Base-by-base conservation (phyloP, 1,140 invertebrate genomes). In the Cydia strobilella region DNA sequence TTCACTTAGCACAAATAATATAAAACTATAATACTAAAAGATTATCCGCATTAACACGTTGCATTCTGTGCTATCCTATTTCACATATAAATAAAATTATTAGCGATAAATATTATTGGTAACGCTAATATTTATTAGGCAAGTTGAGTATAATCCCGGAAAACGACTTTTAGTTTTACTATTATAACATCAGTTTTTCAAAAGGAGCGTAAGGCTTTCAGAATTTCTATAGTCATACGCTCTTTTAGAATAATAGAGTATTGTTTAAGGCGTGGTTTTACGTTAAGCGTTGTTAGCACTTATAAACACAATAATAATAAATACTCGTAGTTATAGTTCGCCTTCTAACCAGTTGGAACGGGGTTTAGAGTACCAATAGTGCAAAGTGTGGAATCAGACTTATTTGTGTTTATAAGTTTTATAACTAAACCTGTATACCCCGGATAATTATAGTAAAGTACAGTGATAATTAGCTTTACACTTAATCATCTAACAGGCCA, bases 231-330 rank as follows among this genome's bases (percentile, higher is more conserved):
- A 51, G 4, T 18, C 48, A 51, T 51, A 51, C 15, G 48, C 48
- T 51, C 48, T 51, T 51, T 51, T 51, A 51, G 48, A 51, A 51
- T 3, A 13, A 51, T 6, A 18, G 6, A 51, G 48, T 51, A 51
- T n/a, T 51, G n/a, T 7, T 51, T 6, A n/a, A 51, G n/a, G 15
- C 15, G n/a, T 18, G 48, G 48, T 51, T 51, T 51, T 51, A 51
- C 48, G 48, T 51, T n/a, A 0, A 18, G 48, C 48, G n/a, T 51
- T 51, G n/a, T 51, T 51, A n/a, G n/a, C 48, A 51, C 15, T 51
- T 51, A 51, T n/a, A 7, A 51, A 51, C 48, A 51, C 48, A 51
- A 51, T 51, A 51, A 51, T 51, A 51, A 51, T 51, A 51, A 6
- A n/a, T 51, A 39, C 1, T 27, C n/a, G n/a, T 31, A 42, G 45